Conservation (phyloP, 2,797 vertebrate species). For the Anguilla marmorata region DNA sequence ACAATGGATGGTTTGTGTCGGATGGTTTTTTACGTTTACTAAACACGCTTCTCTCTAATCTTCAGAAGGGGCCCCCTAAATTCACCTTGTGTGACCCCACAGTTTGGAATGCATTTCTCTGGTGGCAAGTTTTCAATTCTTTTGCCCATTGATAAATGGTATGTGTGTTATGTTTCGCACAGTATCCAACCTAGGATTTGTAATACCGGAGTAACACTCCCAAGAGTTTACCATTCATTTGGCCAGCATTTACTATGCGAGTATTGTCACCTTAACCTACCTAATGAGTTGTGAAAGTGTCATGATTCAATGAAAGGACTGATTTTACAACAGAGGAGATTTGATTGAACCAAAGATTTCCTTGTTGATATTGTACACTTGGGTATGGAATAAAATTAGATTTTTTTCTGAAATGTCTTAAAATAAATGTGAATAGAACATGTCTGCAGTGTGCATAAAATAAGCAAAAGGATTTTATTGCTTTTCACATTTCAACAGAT, state of each 20-base stretch:
- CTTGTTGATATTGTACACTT: neutral
- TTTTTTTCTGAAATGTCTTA: neutral
- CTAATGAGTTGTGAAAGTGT: neutral
- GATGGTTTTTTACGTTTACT: neutral
- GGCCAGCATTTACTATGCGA: neutral
- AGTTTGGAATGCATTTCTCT: neutral
- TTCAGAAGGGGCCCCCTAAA: neutral
- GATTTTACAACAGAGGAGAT: neutral
- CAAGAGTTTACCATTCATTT: neutral
- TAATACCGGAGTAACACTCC: neutral
- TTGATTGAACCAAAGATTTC: neutral
- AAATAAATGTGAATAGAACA: neutral
- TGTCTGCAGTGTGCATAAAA: neutral
- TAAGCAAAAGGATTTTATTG: neutral
- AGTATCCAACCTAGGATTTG: neutral
- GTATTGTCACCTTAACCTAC: neutral
- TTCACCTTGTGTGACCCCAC: conserved; percentile 25
- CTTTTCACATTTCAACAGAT: neutral
- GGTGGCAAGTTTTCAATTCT: conserved; percentile 26
- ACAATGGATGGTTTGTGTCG: conserved; percentile 14
- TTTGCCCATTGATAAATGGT: neutral
- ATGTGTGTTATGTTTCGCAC: neutral
- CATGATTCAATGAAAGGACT: neutral
- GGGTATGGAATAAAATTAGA: neutral
- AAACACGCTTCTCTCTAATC: conserved; percentile 8